Evolutionary conservation across 2,888 invertebrate species (phyloP).

Genomic region (Melanostoma mellinum): DNA sequence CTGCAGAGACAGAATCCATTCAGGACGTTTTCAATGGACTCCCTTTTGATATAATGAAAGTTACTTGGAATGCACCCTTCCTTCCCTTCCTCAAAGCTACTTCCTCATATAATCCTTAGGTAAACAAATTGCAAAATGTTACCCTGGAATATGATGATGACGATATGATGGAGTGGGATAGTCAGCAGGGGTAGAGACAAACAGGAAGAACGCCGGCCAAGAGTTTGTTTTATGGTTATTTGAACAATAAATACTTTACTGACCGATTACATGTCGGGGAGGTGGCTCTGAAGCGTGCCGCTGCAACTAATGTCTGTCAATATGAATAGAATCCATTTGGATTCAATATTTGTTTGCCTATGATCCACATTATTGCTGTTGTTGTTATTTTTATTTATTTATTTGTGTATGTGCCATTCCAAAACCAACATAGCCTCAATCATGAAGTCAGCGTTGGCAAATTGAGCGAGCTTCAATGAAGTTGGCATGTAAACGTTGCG

Average conservation of each 20-base stretch:
- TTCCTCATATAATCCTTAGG: constrained; percentile 58
- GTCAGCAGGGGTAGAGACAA: not conserved
- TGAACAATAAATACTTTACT: constrained; percentile 66
- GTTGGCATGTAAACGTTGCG: not conserved
- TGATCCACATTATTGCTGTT: not conserved
- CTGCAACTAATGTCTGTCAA: constrained; percentile 60
- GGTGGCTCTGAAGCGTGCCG: constrained; percentile 27
- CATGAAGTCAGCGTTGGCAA: constrained; percentile 20
- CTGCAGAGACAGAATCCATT: constrained; percentile 44
- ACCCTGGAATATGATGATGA: not conserved
- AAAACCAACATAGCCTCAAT: constrained; percentile 31
- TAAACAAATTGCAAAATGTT: constrained; percentile 61
- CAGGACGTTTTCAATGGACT: constrained; percentile 43
- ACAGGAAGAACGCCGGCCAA: constrained; percentile 13
- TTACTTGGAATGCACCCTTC: constrained; percentile 57
- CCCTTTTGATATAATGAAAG: constrained; percentile 45
- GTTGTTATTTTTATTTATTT: constrained; percentile 13
- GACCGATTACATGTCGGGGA: constrained; percentile 31
- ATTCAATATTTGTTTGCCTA: constrained; percentile 37
- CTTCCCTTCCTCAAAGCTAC: constrained; percentile 20
- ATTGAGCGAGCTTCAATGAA: constrained; percentile 28
- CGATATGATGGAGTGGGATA: too few species aligned
- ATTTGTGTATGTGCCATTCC: not conserved
- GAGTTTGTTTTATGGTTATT: constrained; percentile 65
- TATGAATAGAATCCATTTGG: constrained; percentile 58